A percentile compares a stretch with the other conserved stretches of the same genome.
These are phyloP conservation scores for Dromiciops gliroides DNA, from an alignment of 2,113 vertebrate species.

Conservation along the genomic window DNA sequence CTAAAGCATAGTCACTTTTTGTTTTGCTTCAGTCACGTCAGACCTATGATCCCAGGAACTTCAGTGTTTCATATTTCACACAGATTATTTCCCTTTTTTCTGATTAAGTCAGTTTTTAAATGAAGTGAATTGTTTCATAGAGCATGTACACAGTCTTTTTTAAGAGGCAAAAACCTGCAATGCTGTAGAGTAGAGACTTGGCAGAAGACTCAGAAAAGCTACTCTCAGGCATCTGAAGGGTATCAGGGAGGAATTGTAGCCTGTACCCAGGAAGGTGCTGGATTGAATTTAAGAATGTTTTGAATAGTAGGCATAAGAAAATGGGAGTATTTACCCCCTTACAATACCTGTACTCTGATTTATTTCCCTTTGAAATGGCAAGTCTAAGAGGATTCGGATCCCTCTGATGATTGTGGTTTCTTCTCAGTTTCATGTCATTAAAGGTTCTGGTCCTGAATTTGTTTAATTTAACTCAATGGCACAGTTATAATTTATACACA, in stretches of 20 bases:
- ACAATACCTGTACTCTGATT: rapidly evolving
- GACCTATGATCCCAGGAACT: background rate
- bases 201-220: background rate
- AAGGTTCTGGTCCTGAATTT: background rate
- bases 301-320: background rate
- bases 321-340: background rate
- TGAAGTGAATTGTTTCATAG: background rate
- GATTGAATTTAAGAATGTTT: background rate
- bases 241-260: rapidly evolving
- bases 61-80: background rate
- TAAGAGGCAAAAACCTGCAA: background rate
- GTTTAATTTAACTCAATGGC: background rate
- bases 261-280: background rate
- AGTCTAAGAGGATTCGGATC: background rate
- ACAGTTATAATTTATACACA: background rate
- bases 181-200: background rate
- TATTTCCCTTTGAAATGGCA: background rate
- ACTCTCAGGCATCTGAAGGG: background rate
- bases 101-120: background rate
- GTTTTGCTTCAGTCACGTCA: background rate
- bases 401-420: background rate
- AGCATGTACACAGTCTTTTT: background rate
- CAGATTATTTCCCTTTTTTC: background rate
- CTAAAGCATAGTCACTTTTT: background rate
- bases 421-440: background rate